Base-by-base conservation (phyloP, 2,797 vertebrate genomes). In the Furcifer pardalis region DNA sequence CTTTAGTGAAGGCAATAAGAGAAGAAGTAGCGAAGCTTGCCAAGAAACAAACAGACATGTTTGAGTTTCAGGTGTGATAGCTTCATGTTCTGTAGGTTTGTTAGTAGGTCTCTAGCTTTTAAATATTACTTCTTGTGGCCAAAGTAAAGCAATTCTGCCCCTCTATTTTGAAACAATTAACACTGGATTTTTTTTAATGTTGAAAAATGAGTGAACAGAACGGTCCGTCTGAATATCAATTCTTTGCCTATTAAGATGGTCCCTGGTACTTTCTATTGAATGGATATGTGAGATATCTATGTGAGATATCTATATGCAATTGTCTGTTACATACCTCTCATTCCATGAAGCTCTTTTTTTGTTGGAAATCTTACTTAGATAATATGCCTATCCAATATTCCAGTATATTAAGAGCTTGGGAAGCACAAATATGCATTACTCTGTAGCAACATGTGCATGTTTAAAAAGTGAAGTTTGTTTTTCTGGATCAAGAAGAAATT, bases 21-120 rank as follows among this genome's bases (percentile, higher is more conserved):
- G 98, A 99, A 88, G 98, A 99, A 89, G 98, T 99, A 91, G 98
- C 98, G 91, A 99, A 99, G 85, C 95, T 99, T 95, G 98, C 98
- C 15, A 99, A 98, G 96, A 99, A 99, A 93, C 98, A 99, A 92
- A 98, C 97, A 1, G 98, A 99, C 90, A 97, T 99, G 97, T 99
- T 99, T 93, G 98, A 99, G 92, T 99, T 99, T 94, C 98, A 99
- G 94, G 97, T 98, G 86, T 97, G 95, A 82, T 6, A 37, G 37
- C 52, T 88, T 62, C 74, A 37, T 49, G 77, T 15, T 72, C 2
- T 0, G 27, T 0, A 42, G 1, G 17, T 78, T 89, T 80, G 35
- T 12, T 69, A 72, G 59, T 37, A 65, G 82, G 79, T 65, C 71
- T 83, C 76, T 65, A 32, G 59, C 79, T 92, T 89, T 90, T 35